A percentile compares a stretch with the other conserved stretches of the same genome.
These are phyloP conservation scores for Psilanteris sp. DNA, from an alignment of 1,140 invertebrate genomes.

Conservation along the genomic window DNA sequence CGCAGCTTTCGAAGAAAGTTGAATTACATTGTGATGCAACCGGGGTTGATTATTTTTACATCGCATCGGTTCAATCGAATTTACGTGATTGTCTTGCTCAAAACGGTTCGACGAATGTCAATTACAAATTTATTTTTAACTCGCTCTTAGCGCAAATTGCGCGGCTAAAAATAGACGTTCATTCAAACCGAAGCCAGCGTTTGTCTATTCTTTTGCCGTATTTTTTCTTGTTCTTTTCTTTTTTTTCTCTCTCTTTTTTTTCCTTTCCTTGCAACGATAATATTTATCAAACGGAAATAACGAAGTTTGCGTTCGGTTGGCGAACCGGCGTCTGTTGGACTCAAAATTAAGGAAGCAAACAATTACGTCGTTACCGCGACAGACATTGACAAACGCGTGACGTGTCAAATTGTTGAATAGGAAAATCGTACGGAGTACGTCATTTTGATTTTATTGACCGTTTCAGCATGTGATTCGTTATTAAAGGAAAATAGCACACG, in stretches of 20 bases:
- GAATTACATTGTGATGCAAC: conserved; percentile 51
- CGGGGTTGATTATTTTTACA: conserved; percentile 58
- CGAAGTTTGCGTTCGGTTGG: too few species aligned
- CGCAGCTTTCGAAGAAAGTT: conserved; percentile 62
- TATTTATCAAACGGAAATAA: too few species aligned
- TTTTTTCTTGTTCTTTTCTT: too few species aligned
- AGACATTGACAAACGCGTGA: not conserved
- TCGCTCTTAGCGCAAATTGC: conserved; percentile 27
- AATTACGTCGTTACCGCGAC: not conserved
- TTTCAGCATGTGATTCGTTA: conserved; percentile 47
- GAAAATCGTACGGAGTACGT: conserved; percentile 26
- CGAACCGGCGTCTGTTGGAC: too few species aligned
- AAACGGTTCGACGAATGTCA: conserved; percentile 29
- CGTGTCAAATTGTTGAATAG: conserved; percentile 10
- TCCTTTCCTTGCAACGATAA: too few species aligned
- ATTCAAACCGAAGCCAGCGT: not conserved
- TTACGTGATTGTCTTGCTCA: conserved; percentile 37
- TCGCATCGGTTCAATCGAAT: conserved; percentile 26
- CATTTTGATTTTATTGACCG: conserved; percentile 46
- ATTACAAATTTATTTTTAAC: conserved; percentile 34
- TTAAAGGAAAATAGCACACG: conserved; percentile 58
- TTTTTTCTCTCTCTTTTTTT: too few species aligned
- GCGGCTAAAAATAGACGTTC: conserved; percentile 16
- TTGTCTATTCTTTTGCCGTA: too few species aligned
- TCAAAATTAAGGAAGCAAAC: too few species aligned